Evolutionary conservation across 1,140 invertebrate genomes (phyloP), one percentile per base, ranked within the genome.

Genomic region (Steinernema khuongi): DNA sequence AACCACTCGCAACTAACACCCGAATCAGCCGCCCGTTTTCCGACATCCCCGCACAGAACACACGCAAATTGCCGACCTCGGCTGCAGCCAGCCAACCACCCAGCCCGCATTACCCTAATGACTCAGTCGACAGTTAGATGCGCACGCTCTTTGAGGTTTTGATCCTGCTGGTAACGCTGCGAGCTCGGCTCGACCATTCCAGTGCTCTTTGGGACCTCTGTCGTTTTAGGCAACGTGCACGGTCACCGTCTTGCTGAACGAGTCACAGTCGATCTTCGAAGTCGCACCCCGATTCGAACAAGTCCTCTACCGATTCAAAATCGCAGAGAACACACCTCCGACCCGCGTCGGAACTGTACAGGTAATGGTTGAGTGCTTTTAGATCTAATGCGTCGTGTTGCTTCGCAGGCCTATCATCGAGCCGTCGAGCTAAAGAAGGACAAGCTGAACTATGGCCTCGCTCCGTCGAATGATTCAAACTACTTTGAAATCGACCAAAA

Each of bases 171-270:
- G 43, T 72, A 70, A 72, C 69, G n/a, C n/a, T n/a, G n/a, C 17
- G 69, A 72, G n/a, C 50, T 72, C 7, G 4, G 4, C 4, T 60
- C 26, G 50, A 60, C 14, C 50, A 60, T 26, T 68, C 69, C 4
- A 69, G 43, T 29, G 18, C 28, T 71, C 26, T 72, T 26, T 19
- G 31, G 14, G n/a, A 71, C 60, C 29, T 72, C 30, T 29, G 30
- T 71, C 29, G n/a, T 33, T 74, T 44, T 31, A 82, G 81, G 79
- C 81, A 19, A 77, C 68, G 0, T 76, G 79, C 28, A 44, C 79
- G 31, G 79, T 82, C 31, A 79, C 79, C 2, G 77, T 82, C n/a
- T 41, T 78, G 7, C 70, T 84, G 29, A 79, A 82, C 28, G 80
- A 77, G 18, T 50, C 70, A 7, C 36, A 41, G n/a, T 36, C 68